These are phyloP conservation scores for Cottoperca gobio DNA, from an alignment of 2,797 vertebrate genomes.

Conservation along the genomic window DNA sequence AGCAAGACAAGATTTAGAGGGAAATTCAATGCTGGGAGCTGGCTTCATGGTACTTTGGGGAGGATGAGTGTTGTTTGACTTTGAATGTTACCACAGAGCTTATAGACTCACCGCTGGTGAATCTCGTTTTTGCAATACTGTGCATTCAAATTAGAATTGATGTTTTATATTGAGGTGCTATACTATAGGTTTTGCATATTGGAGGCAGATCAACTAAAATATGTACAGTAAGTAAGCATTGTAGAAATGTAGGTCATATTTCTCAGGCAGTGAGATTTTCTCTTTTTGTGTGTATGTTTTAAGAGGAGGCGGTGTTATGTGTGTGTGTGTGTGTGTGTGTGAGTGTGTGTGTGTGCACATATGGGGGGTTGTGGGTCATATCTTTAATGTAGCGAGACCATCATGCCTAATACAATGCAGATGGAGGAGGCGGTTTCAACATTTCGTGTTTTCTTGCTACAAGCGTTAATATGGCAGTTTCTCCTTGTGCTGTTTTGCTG, in stretches of 20 bases:
- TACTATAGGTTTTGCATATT: constrained; percentile 66
- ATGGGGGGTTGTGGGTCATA: constrained; percentile 50
- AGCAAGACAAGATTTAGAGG: constrained; percentile 69
- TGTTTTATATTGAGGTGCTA: constrained; percentile 58
- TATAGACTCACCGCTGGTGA: constrained; percentile 43
- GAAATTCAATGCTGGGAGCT: constrained; percentile 59
- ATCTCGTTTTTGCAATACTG: constrained; percentile 56
- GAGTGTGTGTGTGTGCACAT: constrained; percentile 3
- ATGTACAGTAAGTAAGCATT: constrained; percentile 73
- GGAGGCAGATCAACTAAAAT: constrained; percentile 73
- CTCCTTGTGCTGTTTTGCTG: constrained; percentile 68
- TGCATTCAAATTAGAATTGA: constrained; percentile 73
- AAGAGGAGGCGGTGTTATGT: constrained; percentile 41
- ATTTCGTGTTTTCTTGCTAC: constrained; percentile 71
- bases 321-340: constrained; percentile 18
- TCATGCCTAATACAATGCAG: constrained; percentile 79
- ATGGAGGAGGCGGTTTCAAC: constrained; percentile 80
- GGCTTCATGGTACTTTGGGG: constrained; percentile 69
- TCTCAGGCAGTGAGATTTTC: constrained; percentile 58
- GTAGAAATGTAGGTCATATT: constrained; percentile 79
- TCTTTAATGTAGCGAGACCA: constrained; percentile 62
- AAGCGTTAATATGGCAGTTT: constrained; percentile 81
- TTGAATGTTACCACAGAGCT: constrained; percentile 67
- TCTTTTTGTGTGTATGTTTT: constrained; percentile 64
- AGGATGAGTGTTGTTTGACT: constrained; percentile 65